Conservation (phyloP, 2,113 vertebrate genomes). For the Suncus etruscus region DNA sequence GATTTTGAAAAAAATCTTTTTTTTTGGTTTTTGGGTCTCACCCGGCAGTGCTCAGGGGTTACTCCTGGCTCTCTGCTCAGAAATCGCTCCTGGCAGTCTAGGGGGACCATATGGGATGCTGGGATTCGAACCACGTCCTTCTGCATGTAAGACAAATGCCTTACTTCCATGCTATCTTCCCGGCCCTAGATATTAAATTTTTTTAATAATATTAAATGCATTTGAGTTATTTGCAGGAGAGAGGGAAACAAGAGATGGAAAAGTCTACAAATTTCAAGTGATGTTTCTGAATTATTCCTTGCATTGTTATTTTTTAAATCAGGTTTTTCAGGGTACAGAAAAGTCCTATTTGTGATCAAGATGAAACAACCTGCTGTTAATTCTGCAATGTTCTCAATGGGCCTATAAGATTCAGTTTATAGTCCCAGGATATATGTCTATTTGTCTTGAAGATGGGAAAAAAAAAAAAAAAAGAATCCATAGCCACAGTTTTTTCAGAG, state of each 20-base stretch:
- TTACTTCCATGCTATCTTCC: no score
- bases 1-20: neutral
- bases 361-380: conserved; percentile 61
- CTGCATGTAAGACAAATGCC: no score
- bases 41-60: no score
- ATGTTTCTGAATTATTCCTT: conserved; percentile 28
- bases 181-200: no score
- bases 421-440: conserved; percentile 31
- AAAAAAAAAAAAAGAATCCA: neutral
- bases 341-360: neutral
- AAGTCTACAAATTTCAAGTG: neutral
- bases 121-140: no score
- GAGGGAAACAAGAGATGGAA: neutral
- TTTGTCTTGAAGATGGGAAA: conserved; percentile 63
- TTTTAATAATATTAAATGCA: neutral
- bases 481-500: conserved; percentile 26
- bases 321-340: conserved; percentile 1
- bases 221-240: conserved; percentile 15
- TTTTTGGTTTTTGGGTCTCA: no score
- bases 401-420: conserved; percentile 49
- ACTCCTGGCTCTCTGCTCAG: no score
- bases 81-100: no score
- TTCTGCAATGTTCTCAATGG: conserved; percentile 65
- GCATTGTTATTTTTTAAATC: neutral
- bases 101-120: no score